Evolutionary conservation across 2,888 invertebrate species (phyloP).

Genomic region (Apeira syringaria): DNA sequence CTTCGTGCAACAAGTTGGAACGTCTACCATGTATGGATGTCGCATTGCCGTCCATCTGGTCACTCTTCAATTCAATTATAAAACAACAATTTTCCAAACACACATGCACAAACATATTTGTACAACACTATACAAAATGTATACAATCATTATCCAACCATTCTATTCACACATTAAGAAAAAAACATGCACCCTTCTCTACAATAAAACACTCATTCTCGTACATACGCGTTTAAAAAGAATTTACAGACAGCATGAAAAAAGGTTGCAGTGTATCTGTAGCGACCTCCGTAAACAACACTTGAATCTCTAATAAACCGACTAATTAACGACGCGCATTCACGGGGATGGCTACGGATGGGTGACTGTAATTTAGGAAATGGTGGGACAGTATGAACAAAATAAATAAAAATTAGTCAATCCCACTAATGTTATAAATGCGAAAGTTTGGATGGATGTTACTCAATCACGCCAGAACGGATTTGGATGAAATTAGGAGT

Average conservation of each 20-base stretch:
- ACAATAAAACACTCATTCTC: not conserved
- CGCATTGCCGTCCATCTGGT: too few relatives aligned
- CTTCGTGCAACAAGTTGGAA: too few relatives aligned
- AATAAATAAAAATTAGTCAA: too few relatives aligned
- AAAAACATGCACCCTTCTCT: not conserved
- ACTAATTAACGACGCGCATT: conserved; percentile 73
- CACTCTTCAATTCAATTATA: too few relatives aligned
- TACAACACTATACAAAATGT: too few relatives aligned
- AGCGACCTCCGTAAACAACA: conserved; percentile 38
- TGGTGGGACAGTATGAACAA: conserved; percentile 10
- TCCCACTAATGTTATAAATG: too few relatives aligned
- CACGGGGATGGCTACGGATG: conserved; percentile 41
- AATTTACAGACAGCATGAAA: conserved; percentile 14
- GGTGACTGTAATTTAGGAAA: conserved; percentile 33
- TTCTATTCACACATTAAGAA: not conserved
- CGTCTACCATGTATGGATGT: too few relatives aligned
- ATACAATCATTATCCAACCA: not conserved
- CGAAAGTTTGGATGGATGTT: too few relatives aligned
- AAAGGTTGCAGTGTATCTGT: conserved; percentile 15
- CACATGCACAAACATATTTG: too few relatives aligned
- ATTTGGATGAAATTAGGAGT: too few relatives aligned
- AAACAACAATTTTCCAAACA: too few relatives aligned
- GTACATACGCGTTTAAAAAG: conserved; percentile 18
- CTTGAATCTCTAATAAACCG: conserved; percentile 71
- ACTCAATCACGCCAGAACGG: too few relatives aligned